Percentiles rank a stretch among this genome's conserved stretches.
Conservation (phyloP, 2,888 invertebrate species). For the Polydrusus cervinus region DNA sequence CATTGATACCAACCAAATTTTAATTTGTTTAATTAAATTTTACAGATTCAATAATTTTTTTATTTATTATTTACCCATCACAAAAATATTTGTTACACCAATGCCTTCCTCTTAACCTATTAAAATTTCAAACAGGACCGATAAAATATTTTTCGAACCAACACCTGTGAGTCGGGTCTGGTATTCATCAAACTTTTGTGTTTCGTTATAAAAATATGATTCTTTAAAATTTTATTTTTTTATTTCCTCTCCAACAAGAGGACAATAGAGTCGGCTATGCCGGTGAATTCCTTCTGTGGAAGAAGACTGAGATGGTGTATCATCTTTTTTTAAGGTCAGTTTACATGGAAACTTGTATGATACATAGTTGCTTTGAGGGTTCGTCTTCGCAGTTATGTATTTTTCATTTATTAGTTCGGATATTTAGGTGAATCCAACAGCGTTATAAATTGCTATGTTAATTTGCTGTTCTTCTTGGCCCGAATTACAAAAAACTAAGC, state of each 20-base stretch:
- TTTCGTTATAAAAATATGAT: conserved; percentile 65
- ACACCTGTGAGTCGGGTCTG: conserved; percentile 67
- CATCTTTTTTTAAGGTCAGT: conserved; percentile 28
- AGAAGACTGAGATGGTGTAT: conserved; percentile 16
- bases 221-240: conserved; percentile 40
- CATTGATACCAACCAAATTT: no score
- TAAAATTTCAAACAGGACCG: conserved; percentile 28
- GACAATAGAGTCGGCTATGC: conserved; percentile 45
- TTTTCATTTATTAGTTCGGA: no score
- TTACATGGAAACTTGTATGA: background rate
- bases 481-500: no score
- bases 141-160: conserved; percentile 50
- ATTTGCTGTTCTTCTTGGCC: no score
- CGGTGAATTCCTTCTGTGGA: conserved; percentile 43
- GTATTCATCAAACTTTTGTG: conserved; percentile 69
- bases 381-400: no score
- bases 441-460: no score
- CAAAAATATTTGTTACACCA: conserved; percentile 1
- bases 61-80: background rate
- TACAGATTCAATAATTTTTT: no score
- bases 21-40: no score
- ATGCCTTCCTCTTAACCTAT: conserved; percentile 22
- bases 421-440: no score
- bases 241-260: conserved; percentile 35
- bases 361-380: background rate